Evolutionary conservation across 2,797 vertebrate genomes (phyloP).

Genomic region (Buceros bicornis): DNA sequence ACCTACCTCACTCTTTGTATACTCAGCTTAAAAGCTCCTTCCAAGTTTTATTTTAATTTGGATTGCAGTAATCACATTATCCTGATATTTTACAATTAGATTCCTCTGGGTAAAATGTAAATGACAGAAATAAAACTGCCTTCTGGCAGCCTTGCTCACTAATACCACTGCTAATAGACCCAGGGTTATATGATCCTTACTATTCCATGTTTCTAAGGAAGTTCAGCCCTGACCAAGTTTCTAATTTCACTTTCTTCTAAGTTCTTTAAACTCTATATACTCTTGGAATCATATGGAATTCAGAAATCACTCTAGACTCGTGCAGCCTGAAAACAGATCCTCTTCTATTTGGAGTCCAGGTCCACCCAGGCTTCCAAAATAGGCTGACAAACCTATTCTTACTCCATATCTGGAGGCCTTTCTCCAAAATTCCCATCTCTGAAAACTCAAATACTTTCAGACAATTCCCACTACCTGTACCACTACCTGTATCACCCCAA

Average conservation of each 20-base stretch:
- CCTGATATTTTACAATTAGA: not conserved
- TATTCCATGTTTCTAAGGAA: not conserved
- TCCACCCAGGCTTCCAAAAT: not conserved
- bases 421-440: not conserved
- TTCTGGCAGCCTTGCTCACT: not conserved
- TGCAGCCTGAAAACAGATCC: not conserved
- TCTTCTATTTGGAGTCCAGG: not conserved
- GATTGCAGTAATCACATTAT: not conserved
- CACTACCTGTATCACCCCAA: not conserved
- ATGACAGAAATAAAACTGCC: slow-evolving; percentile 26
- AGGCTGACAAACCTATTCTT: not conserved
- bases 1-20: not conserved
- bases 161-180: not conserved
- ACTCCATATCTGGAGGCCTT: not conserved
- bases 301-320: not conserved
- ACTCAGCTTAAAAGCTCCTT: not conserved
- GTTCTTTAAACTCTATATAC: not conserved
- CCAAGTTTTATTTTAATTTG: not conserved
- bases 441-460: not conserved
- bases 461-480: not conserved
- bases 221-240: not conserved
- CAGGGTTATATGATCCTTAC: not conserved
- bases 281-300: not conserved
- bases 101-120: slow-evolving; percentile 1
- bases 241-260: not conserved